These are phyloP conservation scores for Protobothrops mucrosquamatus DNA, from an alignment of 2,113 vertebrate genomes.

Conservation along the genomic window DNA sequence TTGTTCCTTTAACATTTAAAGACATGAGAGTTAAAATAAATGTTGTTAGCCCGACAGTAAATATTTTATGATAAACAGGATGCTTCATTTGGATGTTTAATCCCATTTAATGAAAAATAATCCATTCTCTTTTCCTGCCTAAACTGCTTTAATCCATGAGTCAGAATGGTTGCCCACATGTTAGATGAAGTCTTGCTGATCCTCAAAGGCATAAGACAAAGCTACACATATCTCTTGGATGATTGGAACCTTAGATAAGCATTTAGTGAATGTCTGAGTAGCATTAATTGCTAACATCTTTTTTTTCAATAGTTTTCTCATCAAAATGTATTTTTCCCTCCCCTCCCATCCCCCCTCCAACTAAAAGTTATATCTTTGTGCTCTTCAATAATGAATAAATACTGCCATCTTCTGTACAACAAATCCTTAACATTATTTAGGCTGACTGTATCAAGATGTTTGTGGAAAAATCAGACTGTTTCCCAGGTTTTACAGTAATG, in stretches of 20 bases:
- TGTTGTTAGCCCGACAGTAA: background rate
- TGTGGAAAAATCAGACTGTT: background rate
- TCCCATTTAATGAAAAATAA: background rate
- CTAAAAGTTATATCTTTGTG: slow-evolving; percentile 27
- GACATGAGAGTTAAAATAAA: background rate
- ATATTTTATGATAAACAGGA: background rate
- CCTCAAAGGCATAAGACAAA: slow-evolving; percentile 6
- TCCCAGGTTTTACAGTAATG: slow-evolving; percentile 30
- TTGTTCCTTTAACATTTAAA: background rate
- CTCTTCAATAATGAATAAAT: slow-evolving; percentile 59
- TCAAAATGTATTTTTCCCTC: slow-evolving; percentile 28
- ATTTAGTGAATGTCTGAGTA: slow-evolving; percentile 28
- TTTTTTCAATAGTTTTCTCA: slow-evolving; percentile 40
- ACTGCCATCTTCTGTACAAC: slow-evolving; percentile 71
- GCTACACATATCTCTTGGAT: background rate
- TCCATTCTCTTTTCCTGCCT: background rate
- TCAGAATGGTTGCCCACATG: slow-evolving; percentile 13
- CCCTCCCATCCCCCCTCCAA: background rate
- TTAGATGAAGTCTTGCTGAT: background rate
- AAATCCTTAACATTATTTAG: slow-evolving; percentile 36
- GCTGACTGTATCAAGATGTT: background rate
- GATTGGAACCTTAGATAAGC: slow-evolving; percentile 20
- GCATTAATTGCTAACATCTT: slow-evolving; percentile 35
- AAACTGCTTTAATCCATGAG: background rate
- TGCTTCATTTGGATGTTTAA: slow-evolving; percentile 2